Percentiles rank a stretch among this genome's conserved stretches.
These are phyloP conservation scores for Drosophila lutescens DNA, from an alignment of 2,888 invertebrate species.

Conservation along the genomic window DNA sequence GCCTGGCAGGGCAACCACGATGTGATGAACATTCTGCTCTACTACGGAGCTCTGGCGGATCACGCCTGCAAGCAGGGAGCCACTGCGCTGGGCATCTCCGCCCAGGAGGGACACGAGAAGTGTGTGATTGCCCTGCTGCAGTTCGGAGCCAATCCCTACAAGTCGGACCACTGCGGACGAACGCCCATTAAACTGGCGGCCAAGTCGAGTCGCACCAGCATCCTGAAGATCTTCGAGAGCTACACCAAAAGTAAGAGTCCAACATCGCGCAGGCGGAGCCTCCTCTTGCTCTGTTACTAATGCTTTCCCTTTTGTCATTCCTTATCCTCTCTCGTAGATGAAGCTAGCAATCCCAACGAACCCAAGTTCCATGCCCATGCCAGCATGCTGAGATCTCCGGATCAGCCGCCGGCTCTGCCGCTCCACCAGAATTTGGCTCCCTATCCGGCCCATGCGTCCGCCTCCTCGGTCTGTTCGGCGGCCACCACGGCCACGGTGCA, in stretches of 20 bases:
- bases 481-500: conserved; percentile 81
- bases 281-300: conserved; percentile 53
- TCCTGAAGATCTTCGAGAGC: conserved; percentile 91
- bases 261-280: conserved; percentile 21
- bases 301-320: conserved; percentile 17
- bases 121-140: conserved; percentile 93
- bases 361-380: conserved; percentile 81
- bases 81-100: conserved; percentile 96
- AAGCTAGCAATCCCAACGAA: conserved; percentile 83
- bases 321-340: conserved; percentile 67
- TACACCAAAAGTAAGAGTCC: conserved; percentile 85
- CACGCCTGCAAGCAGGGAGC: conserved; percentile 98
- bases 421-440: conserved; percentile 77
- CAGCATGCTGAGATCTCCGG: conserved; percentile 84
- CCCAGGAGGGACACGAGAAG: conserved; percentile 97
- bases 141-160: conserved; percentile 93
- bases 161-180: conserved; percentile 93
- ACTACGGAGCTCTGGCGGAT: conserved; percentile 92
- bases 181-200: conserved; percentile 95
- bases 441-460: conserved; percentile 76
- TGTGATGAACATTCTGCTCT: conserved; percentile 92
- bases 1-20: conserved; percentile 97
- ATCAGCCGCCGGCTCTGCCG: conserved; percentile 83
- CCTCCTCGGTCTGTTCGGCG: conserved; percentile 81
- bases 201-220: conserved; percentile 94